Percentiles rank a stretch among this genome's conserved stretches.
Evolutionary conservation across 2,888 invertebrate species (phyloP).

Genomic region (Meiosimyza decipiens): DNA sequence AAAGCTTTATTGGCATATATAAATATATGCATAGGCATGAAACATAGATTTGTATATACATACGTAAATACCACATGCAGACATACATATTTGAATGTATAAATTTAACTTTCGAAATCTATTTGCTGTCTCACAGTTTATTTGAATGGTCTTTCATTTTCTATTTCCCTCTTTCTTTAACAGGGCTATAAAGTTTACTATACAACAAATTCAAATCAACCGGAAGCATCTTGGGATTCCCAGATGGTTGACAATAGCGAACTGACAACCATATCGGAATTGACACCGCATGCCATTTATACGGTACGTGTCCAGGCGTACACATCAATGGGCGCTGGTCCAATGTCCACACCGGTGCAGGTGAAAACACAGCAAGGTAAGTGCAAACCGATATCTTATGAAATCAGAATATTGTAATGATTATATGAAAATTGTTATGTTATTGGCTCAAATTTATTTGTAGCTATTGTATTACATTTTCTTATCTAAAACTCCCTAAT

Average conservation of each 20-base stretch:
- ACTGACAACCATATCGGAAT: slow-evolving; percentile 90
- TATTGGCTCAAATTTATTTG: too few species aligned
- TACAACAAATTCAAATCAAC: slow-evolving; percentile 87
- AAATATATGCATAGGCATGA: not conserved
- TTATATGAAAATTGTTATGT: too few species aligned
- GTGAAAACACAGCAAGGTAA: slow-evolving; percentile 96
- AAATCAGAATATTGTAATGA: too few species aligned
- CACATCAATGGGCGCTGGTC: slow-evolving; percentile 95
- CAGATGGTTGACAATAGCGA: slow-evolving; percentile 94
- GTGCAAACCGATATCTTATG: slow-evolving; percentile 38
- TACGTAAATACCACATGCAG: not conserved
- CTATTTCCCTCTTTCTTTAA: not conserved
- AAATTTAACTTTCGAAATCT: not conserved
- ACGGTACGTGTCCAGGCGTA: slow-evolving; percentile 94
- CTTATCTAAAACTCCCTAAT: too few species aligned
- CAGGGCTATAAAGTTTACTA: slow-evolving; percentile 98
- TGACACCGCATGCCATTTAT: slow-evolving; percentile 92
- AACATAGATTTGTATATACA: not conserved
- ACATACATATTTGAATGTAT: not conserved
- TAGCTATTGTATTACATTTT: too few species aligned
- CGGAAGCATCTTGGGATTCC: slow-evolving; percentile 90
- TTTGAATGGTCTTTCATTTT: not conserved
- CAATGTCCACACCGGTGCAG: slow-evolving; percentile 95
- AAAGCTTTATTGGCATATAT: not conserved
- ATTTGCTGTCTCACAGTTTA: not conserved